Base-by-base conservation (phyloP, 2,888 invertebrate genomes). In the Sinelater perroti region DNA sequence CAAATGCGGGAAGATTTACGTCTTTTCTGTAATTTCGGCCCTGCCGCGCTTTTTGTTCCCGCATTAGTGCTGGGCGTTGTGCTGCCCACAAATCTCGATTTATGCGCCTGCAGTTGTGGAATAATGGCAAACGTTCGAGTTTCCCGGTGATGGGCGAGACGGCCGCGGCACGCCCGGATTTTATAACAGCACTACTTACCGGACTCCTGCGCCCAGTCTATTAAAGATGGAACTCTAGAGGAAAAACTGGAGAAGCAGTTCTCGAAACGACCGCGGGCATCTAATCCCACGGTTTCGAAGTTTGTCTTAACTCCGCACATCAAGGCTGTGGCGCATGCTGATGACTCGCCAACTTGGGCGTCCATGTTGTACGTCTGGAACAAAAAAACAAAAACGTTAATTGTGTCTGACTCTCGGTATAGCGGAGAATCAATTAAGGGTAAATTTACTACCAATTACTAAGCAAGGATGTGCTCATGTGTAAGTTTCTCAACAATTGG, bases 241-340 rank as follows among this genome's bases (percentile, higher is more conserved):
- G 80, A 78, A 65, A 80, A 81, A 64, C 82, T 83, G 13, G 83
- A 82, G 65, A 78, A 77, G 70, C 85, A 85, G 71, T 84, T 82
- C 68, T 84, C 84, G 64, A 84, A 83, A 52, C 79, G 79, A 24
- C 82, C 83, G 44, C 82, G 79, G 35, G 83, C 81, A 66, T 85
- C 85, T 64, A 86, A 72, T 17, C 86, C 86, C 20, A 85, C 82
- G 1, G 85, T 84, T 70, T 86, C 85, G 65, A 83, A 83, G 75
- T 86, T 86, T 20, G 85, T 83, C 74, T 87, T 87, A n/a, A 87
- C 86, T 13, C 87, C 87, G 66, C 85, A 84, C 72, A 86, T 79
- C 57, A 85, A 80, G 2, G 87, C 87, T 5, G 87, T 88, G 1
- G 86, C 87, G 62, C 87, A 87, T 1, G 85, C 87, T 2, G 87